These are phyloP conservation scores for Chaetodon auriga DNA, from an alignment of 2,113 vertebrate species.

Conservation along the genomic window DNA sequence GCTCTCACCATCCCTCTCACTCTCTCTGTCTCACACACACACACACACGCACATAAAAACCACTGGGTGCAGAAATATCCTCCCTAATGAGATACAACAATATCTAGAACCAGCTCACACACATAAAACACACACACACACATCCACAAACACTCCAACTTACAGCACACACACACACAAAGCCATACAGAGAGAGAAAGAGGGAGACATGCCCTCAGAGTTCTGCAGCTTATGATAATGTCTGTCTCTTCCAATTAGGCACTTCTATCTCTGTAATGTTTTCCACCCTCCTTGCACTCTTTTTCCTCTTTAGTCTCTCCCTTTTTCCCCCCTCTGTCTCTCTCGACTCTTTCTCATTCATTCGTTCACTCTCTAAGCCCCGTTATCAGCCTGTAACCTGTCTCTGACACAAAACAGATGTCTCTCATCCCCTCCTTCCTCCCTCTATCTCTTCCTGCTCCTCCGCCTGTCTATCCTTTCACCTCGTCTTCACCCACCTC, in stretches of 20 bases:
- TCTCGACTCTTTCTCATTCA: conserved; percentile 23
- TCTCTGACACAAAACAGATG: conserved; percentile 79
- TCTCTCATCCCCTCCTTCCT: conserved; percentile 60
- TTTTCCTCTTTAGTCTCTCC: conserved; percentile 43
- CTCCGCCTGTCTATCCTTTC: conserved; percentile 44
- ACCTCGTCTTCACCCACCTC: conserved; percentile 51
- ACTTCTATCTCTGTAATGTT: conserved; percentile 66
- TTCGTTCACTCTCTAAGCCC: conserved; percentile 47
- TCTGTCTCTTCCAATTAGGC: conserved; percentile 70
- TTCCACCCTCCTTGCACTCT: conserved; percentile 55
- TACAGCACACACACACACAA: neutral
- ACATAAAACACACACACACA: conserved; percentile 7
- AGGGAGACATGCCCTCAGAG: conserved; percentile 46
- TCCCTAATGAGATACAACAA: conserved; percentile 55
- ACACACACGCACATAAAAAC: neutral
- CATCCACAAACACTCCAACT: conserved; percentile 1
- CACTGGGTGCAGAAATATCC: conserved; percentile 47
- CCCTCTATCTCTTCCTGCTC: conserved; percentile 65
- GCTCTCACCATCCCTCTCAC: conserved; percentile 27
- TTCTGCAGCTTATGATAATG: conserved; percentile 66
- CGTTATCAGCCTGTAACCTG: conserved; percentile 74
- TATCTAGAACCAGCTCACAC: conserved; percentile 33
- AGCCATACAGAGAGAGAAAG: neutral
- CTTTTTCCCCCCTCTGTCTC: conserved; percentile 42
- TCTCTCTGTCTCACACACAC: neutral